Evolutionary conservation across 2,888 invertebrate species (phyloP).

Genomic region (Dynastes maya): DNA sequence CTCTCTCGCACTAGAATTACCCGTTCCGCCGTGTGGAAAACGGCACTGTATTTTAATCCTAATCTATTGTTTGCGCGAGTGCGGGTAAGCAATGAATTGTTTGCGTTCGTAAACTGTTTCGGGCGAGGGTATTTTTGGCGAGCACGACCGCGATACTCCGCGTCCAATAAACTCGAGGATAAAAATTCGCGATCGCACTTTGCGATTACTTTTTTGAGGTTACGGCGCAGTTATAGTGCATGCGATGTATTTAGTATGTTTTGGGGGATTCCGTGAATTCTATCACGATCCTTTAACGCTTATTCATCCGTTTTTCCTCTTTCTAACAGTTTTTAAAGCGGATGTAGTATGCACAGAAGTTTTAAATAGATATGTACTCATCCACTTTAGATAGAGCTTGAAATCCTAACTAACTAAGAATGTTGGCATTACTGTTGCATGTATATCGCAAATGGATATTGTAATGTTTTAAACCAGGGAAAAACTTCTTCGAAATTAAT

Average conservation of each 20-base stretch:
- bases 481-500: too few relatives aligned
- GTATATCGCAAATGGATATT: not conserved
- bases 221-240: conserved; percentile 1
- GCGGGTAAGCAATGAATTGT: conserved; percentile 42
- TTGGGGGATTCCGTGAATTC: conserved; percentile 24
- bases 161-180: conserved; percentile 43
- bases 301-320: not conserved
- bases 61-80: conserved; percentile 38
- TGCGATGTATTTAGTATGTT: conserved; percentile 27
- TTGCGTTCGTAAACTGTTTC: conserved; percentile 38
- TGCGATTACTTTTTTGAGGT: conserved; percentile 37
- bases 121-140: conserved; percentile 30
- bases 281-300: conserved; percentile 10
- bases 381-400: not conserved
- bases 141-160: conserved; percentile 40
- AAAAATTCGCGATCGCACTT: conserved; percentile 37
- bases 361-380: conserved; percentile 17
- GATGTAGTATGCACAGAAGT: not conserved
- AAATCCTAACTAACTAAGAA: not conserved
- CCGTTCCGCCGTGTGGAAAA: not conserved
- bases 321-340: not conserved
- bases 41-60: conserved; percentile 33
- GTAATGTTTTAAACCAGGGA: too few relatives aligned
- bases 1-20: conserved; percentile 3
- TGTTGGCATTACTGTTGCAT: conserved; percentile 2